Percentiles rank a stretch among this genome's conserved stretches.
Evolutionary conservation across 2,888 invertebrate species (phyloP).

Genomic region (Nemapogon koenigi): DNA sequence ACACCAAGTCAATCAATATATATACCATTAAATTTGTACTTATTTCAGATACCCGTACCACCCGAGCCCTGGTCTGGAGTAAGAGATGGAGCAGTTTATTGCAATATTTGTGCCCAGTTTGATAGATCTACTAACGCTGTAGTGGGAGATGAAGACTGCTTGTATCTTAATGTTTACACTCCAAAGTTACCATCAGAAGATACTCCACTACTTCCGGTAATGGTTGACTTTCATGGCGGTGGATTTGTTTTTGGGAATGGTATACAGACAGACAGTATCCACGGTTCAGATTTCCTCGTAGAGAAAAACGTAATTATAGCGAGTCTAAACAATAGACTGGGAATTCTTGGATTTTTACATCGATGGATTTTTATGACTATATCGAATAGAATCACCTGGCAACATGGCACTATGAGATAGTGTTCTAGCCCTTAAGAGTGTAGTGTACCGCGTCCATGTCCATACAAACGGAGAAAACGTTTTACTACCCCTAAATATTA

Average conservation of each 20-base stretch:
- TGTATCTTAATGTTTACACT: constrained; percentile 73
- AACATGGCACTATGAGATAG: constrained; percentile 61
- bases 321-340: constrained; percentile 48
- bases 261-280: constrained; percentile 36
- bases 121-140: constrained; percentile 55
- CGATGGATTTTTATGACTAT: constrained; percentile 39
- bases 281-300: constrained; percentile 49
- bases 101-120: constrained; percentile 69
- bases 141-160: constrained; percentile 68
- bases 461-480: too few species aligned
- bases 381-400: constrained; percentile 46
- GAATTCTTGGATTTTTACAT: constrained; percentile 52
- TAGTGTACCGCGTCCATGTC: too few species aligned
- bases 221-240: constrained; percentile 55
- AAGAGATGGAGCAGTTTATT: constrained; percentile 68
- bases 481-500: too few species aligned
- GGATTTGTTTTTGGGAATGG: constrained; percentile 51
- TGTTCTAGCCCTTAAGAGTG: too few species aligned
- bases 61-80: constrained; percentile 63
- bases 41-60: constrained; percentile 37
- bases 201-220: constrained; percentile 35
- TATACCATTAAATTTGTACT: too few species aligned
- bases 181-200: constrained; percentile 42
- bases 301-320: constrained; percentile 48
- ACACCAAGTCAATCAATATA: too few species aligned